Conservation (phyloP, 2,113 vertebrate genomes). For the Raja brachyura region DNA sequence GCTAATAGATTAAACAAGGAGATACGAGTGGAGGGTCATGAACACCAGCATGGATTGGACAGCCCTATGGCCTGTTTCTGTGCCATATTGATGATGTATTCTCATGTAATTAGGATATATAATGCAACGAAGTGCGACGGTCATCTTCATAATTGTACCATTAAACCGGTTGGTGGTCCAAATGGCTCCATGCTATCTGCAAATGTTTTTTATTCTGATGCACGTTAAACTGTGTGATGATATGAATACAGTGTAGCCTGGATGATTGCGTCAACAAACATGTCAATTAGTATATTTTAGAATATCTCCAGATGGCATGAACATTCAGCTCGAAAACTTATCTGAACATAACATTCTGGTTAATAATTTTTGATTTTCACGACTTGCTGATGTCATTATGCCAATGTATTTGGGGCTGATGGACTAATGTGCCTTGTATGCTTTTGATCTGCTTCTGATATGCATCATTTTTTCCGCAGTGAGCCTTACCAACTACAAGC, state of each 20-base stretch:
- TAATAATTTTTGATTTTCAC: not conserved
- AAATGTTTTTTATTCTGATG: not conserved
- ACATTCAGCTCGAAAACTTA: not conserved
- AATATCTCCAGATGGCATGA: not conserved
- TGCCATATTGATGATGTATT: not conserved
- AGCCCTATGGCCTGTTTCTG: not conserved
- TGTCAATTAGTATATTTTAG: not conserved
- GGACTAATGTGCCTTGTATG: not conserved
- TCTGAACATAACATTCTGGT: not conserved
- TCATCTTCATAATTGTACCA: not conserved
- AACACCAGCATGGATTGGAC: not conserved
- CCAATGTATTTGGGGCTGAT: not conserved
- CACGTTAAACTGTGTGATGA: not conserved
- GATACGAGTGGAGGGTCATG: not conserved
- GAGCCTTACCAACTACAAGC: slow-evolving; percentile 90
- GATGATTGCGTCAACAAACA: not conserved
- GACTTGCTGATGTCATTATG: not conserved
- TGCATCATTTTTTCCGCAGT: slow-evolving; percentile 59
- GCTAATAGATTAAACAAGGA: not conserved
- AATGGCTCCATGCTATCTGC: not conserved
- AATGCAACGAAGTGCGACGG: no score
- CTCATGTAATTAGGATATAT: no score
- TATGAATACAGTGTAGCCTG: not conserved
- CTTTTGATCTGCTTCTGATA: not conserved
- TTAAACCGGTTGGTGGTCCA: no score